Percentiles rank a stretch among this genome's conserved stretches.
Evolutionary conservation across 2,113 vertebrate species (phyloP).

Genomic region (Glareola pratincola): DNA sequence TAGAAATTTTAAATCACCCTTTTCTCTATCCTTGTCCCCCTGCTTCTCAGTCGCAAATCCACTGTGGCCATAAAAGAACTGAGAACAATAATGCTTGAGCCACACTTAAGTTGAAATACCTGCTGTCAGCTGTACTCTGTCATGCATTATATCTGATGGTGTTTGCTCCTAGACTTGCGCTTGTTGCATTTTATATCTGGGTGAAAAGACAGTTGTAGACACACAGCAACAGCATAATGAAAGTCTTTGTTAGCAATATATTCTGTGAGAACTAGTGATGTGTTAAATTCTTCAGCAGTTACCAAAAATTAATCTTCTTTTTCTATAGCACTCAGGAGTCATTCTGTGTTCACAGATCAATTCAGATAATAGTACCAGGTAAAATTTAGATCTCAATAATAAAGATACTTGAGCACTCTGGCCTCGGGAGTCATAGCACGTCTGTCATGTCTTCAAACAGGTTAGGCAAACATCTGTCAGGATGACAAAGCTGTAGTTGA

Average conservation of each 20-base stretch:
- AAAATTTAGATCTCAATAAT: background rate
- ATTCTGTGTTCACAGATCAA: background rate
- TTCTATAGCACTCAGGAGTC: background rate
- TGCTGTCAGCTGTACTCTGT: background rate
- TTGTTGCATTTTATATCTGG: background rate
- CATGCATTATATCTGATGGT: background rate
- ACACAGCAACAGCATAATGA: background rate
- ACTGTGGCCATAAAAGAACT: background rate
- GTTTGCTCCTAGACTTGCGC: background rate
- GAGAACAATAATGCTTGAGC: background rate
- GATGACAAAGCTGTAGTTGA: background rate
- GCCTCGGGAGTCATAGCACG: background rate
- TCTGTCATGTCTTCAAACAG: background rate
- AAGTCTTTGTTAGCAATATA: background rate
- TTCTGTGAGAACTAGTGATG: background rate
- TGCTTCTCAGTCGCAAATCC: background rate
- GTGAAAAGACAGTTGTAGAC: background rate
- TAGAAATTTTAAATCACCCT: background rate
- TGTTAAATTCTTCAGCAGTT: background rate
- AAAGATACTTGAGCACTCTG: background rate
- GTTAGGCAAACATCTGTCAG: background rate
- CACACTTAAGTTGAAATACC: background rate
- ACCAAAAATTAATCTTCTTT: background rate
- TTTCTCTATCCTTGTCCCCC: background rate
- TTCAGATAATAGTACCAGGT: background rate